Evolutionary conservation across 1,140 invertebrate species (phyloP), one percentile per base, ranked within the genome.

Genomic region (Bombus breviceps): DNA sequence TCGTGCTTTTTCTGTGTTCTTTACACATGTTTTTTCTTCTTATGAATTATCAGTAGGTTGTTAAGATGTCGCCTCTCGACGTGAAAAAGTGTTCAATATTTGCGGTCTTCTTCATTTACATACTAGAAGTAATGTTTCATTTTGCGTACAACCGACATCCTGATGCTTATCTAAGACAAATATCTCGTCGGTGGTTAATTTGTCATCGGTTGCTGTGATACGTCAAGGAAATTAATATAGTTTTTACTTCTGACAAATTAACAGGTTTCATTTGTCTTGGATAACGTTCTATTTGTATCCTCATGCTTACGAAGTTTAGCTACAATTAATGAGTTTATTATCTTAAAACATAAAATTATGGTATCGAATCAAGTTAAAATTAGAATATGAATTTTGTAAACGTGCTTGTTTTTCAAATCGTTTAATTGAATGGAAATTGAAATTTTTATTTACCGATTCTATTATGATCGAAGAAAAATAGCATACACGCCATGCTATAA

Each of bases 1-100:
- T 34, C n/a, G 3, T 22, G 22, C 18, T 34, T 32, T 47, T 47
- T 47, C 18, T 39, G 13, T 5, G n/a, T n/a, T 32, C 4, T 10
- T 43, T 74, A 15, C 1, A 41, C 18, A 2, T 18, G 15, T 37
- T 22, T 37, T 18, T 69, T 34, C 18, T 37, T 22, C 32, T n/a
- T n/a, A 12, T 4, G 39, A 47, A 75, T 75, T 75, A 75, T 34
- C 73, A 34, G 32, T 12, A 53, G 10, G 32, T 5, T 75, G 73
- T 53, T 53, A 75, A 75, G 32, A 75, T 25, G 43, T 75, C 41
- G 18, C 28, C 34, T 32, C 15, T 34, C 1, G 41, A 25, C 41
- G 22, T 10, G 43, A 53, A 74, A 74, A 53, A 71, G 34, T 53
- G 22, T 74, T 12, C 22, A 74, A 74, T 74, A 74, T 74, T 53